Evolutionary conservation across 2,113 vertebrate genomes (phyloP).

Genomic region (Rattus rattus): DNA sequence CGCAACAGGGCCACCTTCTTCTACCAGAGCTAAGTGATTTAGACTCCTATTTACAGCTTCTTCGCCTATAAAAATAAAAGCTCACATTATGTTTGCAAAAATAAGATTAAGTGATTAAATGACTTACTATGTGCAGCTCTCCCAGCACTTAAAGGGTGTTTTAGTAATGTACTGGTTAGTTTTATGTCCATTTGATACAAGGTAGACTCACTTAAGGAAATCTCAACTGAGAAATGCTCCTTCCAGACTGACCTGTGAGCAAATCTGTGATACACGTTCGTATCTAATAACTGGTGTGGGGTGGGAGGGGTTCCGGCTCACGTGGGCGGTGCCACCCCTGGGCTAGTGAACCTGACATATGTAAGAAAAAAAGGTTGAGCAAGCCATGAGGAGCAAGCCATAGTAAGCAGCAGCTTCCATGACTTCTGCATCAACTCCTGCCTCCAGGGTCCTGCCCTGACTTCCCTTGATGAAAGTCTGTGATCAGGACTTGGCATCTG

Average conservation of each 20-base stretch:
- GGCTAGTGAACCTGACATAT: background rate
- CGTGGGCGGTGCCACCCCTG: background rate
- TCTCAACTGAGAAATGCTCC: background rate
- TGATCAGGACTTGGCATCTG: background rate
- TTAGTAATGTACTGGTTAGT: background rate
- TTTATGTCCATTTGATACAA: background rate
- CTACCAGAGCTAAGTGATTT: conserved; percentile 3
- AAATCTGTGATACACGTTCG: background rate
- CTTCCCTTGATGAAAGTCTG: background rate
- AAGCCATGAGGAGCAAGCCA: background rate
- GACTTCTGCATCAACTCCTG: background rate
- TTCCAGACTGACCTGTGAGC: background rate
- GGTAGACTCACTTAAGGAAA: background rate
- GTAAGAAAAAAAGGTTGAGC: background rate
- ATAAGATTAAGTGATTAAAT: background rate
- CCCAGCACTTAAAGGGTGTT: background rate
- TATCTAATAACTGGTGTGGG: too few relatives aligned
- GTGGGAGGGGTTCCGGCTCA: background rate
- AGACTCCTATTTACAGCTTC: background rate
- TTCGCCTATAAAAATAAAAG: conserved; percentile 26
- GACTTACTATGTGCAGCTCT: background rate
- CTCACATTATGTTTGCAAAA: background rate
- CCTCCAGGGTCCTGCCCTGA: background rate
- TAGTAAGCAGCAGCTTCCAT: background rate
- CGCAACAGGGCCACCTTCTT: background rate